Evolutionary conservation across 2,113 vertebrate genomes (phyloP), one percentile per base, ranked within the genome.

Genomic region (Syngnathus typhle): DNA sequence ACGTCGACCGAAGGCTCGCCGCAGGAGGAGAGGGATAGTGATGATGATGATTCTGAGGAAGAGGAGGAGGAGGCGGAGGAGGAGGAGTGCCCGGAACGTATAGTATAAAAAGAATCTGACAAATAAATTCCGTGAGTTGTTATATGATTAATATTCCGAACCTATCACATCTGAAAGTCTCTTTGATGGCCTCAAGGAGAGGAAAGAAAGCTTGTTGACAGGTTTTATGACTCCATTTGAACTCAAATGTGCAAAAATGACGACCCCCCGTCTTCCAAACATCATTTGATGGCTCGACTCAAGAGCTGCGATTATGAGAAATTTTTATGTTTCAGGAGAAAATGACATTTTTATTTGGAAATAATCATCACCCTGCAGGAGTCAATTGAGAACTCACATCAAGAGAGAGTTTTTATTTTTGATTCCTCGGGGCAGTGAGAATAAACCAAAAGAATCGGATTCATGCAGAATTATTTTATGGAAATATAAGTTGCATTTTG

Each of bases 131-230:
- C 36, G 54, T 68, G 55, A 67, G 82, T 88, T 82, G 49, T 85
- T 88, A 72, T 13, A n/a, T 21, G 54, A 82, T 88, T 84, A 85
- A 78, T 65, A 85, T 87, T 87, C 81, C 55, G 8, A 56, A 67
- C 73, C 66, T 55, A 27, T 32, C 27, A 32, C 27, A 32, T 32
- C 63, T 71, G 68, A 68, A 79, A 74, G 73, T 71, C 66, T 70
- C 75, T 73, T 68, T 71, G 67, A 77, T 79, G 74, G 65, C 67
- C 71, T 69, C 55, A 62, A 82, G 60, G 58, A 38, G 62, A 70
- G 69, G 60, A 47, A 5, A 46, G 9, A 27, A 15, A 60, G 27
- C 23, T n/a, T 19, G 4, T 65, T 67, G 83, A 80, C 78, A 81
- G 68, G 68, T 69, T 87, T 84, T 80, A 87, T 80, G 56, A 73